Evolutionary conservation across 1,140 invertebrate genomes (phyloP), one percentile per base, ranked within the genome.

Genomic region (Tribolium castaneum): DNA sequence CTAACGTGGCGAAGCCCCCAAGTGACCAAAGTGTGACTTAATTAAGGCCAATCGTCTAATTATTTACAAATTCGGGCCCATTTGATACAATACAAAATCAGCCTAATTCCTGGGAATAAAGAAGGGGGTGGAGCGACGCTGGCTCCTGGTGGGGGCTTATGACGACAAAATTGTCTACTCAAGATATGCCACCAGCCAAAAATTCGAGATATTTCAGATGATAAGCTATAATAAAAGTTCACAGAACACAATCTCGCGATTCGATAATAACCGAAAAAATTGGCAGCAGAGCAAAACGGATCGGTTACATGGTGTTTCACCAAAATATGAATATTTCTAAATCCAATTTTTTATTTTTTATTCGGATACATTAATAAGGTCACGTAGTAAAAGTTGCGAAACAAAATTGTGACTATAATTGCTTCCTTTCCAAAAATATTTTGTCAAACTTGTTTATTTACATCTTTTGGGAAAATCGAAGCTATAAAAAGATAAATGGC

Each of bases 191-290:
- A 12, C 49, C 19, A 30, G 71, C 71, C 71, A 73, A 73, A 73
- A 73, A 73, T 73, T 73, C 34, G 34, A 73, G 71, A 73, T 73
- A 73, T 73, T 73, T 73, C 71, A 73, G 71, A 73, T 73, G 52
- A 73, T 52, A 73, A 73, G 39, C 52, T 51, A 52, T 73, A 73
- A 73, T 73, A 73, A 51, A 73, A 73, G 71, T 73, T 73, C 71
- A 73, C 49, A 14, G 39, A 6, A 52, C 9, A 52, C 49, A 73
- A 73, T 73, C 71, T 2, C 30, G 10, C 13, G 30, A 66, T 66
- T 66, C 59, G 59, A 66, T 66, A 66, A 66, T 66, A 35, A 66
- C 22, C 30, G 10, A 25, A 73, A 51, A 52, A 73, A 54, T 49
- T 30, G 45, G 12, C 16, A 49, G 10, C 25, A 22, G 16, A 19